These are phyloP conservation scores for Araneus ventricosus DNA, from an alignment of 1,140 invertebrate species.

Conservation along the genomic window DNA sequence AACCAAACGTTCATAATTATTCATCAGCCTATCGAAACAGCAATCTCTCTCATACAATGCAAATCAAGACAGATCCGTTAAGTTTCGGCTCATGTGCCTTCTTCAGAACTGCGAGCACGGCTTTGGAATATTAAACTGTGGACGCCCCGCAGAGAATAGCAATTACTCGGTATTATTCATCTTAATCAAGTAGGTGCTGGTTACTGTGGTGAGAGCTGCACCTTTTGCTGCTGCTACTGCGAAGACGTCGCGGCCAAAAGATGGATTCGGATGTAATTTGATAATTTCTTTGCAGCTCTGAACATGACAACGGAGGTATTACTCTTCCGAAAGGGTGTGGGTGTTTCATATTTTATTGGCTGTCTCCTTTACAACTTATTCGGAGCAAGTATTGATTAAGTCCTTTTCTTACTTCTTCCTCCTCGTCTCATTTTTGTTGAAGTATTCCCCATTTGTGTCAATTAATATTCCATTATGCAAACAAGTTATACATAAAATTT, in stretches of 20 bases:
- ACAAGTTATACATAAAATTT: too few species aligned
- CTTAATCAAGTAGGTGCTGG: constrained; percentile 52
- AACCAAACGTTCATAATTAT: neutral
- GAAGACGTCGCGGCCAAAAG: neutral
- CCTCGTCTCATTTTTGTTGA: too few species aligned
- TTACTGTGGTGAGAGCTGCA: constrained; percentile 22
- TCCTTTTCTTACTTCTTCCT: too few species aligned
- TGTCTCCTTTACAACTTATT: neutral
- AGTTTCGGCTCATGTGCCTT: neutral
- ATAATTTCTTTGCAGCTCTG: constrained; percentile 48
- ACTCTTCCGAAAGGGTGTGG: constrained; percentile 24
- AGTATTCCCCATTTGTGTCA: too few species aligned
- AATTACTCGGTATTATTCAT: constrained; percentile 61
- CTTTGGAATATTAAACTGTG: constrained; percentile 40
- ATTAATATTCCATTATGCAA: too few species aligned
- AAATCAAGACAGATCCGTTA: constrained; percentile 37
- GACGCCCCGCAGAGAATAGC: constrained; percentile 12
- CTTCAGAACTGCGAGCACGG: neutral
- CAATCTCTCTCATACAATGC: neutral
- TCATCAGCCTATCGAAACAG: neutral
- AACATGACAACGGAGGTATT: neutral
- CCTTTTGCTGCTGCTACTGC: constrained; percentile 10
- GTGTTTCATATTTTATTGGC: constrained; percentile 38
- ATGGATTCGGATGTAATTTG: constrained; percentile 41
- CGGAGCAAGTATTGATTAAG: too few species aligned